A percentile compares a stretch with the other conserved stretches of the same genome.
phyloP scores from a whole-genome alignment of 2,797 vertebrate genomes.

The Bryconaethiops microstoma region DNA sequence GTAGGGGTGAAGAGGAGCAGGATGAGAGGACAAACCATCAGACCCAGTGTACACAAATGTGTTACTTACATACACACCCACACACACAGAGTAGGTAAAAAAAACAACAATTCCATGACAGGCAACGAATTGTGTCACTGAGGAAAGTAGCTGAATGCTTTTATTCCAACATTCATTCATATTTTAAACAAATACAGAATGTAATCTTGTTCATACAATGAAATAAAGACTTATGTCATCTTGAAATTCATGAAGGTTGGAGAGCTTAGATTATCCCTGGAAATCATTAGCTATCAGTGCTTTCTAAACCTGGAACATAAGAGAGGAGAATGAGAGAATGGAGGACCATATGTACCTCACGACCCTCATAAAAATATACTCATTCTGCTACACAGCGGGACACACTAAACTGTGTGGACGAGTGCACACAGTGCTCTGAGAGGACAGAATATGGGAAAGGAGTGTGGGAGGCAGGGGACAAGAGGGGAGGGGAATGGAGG shows the following conservation, averaged over 20 bases:
- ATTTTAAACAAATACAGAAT: neutral
- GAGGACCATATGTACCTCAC: slow-evolving; percentile 37
- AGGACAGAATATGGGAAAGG: slow-evolving; percentile 5
- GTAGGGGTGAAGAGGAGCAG: slow-evolving; percentile 33
- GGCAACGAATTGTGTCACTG: neutral
- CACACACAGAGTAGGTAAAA: neutral
- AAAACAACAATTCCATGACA: slow-evolving; percentile 25
- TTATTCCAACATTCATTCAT: neutral
- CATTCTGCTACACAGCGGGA: slow-evolving; percentile 43
- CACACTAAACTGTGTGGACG: slow-evolving; percentile 47
- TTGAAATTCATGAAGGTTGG: neutral
- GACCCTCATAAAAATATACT: slow-evolving; percentile 41
- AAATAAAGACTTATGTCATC: neutral
- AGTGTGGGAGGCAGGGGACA: too few species aligned
- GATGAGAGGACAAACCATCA: slow-evolving; percentile 44
- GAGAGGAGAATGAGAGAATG: neutral
- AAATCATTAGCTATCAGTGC: neutral
- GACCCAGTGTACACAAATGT: neutral
- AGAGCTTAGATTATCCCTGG: neutral
- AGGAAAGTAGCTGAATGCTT: neutral
- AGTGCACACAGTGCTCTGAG: slow-evolving; percentile 45
- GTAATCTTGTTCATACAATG: neutral
- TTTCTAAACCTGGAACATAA: neutral
- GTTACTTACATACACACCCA: neutral
- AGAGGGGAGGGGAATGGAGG: neutral